These are phyloP conservation scores for Hassar affinis DNA, from an alignment of 2,113 vertebrate species.

Conservation along the genomic window DNA sequence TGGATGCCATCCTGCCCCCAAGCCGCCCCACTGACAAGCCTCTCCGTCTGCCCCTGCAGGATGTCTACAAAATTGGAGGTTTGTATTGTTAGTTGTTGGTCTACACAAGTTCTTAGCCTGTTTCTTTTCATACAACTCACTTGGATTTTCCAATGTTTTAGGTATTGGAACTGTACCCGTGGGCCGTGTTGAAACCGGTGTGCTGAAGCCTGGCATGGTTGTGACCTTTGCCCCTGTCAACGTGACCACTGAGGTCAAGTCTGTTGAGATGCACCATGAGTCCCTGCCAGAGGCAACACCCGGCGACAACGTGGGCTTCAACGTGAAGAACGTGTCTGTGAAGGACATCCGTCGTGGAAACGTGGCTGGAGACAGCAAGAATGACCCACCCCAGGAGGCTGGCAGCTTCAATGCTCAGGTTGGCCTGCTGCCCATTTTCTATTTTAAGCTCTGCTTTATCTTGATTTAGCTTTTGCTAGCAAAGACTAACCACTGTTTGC, in stretches of 20 bases:
- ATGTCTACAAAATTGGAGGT: constrained; percentile 81
- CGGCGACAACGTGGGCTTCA: constrained; percentile 78
- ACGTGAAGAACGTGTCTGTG: constrained; percentile 78
- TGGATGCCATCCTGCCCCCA: constrained; percentile 74
- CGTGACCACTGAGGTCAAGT: constrained; percentile 79
- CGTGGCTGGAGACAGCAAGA: constrained; percentile 79
- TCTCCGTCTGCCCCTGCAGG: constrained; percentile 77
- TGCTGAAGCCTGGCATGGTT: constrained; percentile 73
- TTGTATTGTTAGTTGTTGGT: background rate
- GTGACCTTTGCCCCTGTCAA: constrained; percentile 75
- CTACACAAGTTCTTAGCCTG: background rate
- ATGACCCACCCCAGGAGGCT: constrained; percentile 74
- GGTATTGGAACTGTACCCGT: constrained; percentile 80
- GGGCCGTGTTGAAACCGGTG: constrained; percentile 76
- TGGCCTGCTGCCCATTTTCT: background rate
- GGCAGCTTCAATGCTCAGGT: constrained; percentile 76
- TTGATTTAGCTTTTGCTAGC: background rate
- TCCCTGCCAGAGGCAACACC: constrained; percentile 71
- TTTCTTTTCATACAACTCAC: background rate
- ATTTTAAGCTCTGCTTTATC: background rate
- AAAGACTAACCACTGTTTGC: background rate
- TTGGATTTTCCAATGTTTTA: constrained; percentile 1
- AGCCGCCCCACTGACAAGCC: constrained; percentile 72
- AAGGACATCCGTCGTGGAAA: constrained; percentile 79
- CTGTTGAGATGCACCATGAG: constrained; percentile 81